phyloP scores from a whole-genome alignment of 2,888 invertebrate genomes.

The Malthinus flaveolus region DNA sequence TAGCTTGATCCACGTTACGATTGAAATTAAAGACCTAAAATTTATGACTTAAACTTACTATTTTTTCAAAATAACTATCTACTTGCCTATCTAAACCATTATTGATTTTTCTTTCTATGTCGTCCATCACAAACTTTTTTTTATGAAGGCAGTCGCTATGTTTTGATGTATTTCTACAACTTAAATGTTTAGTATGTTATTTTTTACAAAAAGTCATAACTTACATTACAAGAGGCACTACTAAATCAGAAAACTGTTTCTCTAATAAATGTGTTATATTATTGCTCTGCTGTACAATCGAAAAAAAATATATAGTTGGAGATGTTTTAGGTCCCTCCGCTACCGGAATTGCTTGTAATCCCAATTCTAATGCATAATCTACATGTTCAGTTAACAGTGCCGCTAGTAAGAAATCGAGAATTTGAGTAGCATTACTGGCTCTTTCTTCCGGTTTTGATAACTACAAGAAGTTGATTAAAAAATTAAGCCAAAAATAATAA shows the following conservation, averaged over 20 bases:
- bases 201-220: constrained; percentile 32
- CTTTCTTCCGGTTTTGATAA: constrained; percentile 79
- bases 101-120: constrained; percentile 90
- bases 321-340: constrained; percentile 80
- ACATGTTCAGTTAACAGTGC: constrained; percentile 90
- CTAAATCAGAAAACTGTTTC: constrained; percentile 87
- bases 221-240: constrained; percentile 86
- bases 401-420: constrained; percentile 83
- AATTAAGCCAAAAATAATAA: too few relatives aligned
- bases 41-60: neutral
- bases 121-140: constrained; percentile 83
- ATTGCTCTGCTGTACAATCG: constrained; percentile 89
- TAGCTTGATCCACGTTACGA: constrained; percentile 88
- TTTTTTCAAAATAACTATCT: constrained; percentile 26
- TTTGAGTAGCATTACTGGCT: constrained; percentile 74
- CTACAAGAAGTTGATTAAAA: constrained; percentile 54
- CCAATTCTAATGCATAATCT: constrained; percentile 94
- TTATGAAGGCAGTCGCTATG: constrained; percentile 87
- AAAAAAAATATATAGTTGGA: constrained; percentile 91
- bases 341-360: constrained; percentile 85
- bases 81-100: constrained; percentile 71
- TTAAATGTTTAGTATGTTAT: neutral
- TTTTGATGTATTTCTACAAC: constrained; percentile 77
- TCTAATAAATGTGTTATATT: constrained; percentile 91
- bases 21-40: constrained; percentile 75